Evolutionary conservation across 1,140 invertebrate species (phyloP).

Genomic region (Fragariocoptes setiger): DNA sequence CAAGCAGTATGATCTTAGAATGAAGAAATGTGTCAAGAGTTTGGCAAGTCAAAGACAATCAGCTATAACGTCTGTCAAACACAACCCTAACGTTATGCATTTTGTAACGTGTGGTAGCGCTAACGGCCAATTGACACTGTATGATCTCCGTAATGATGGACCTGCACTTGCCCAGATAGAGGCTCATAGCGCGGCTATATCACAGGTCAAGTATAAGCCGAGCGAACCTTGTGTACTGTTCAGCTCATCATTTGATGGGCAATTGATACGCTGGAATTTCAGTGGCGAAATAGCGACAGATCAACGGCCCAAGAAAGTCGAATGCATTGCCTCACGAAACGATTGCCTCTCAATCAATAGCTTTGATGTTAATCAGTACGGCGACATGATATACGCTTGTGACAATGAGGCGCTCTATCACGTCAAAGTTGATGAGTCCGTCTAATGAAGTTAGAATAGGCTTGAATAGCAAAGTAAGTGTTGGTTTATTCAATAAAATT

Average conservation of each 20-base stretch:
- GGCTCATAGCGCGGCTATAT: constrained; percentile 4
- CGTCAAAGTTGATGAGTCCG: too few relatives aligned
- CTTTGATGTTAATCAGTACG: constrained; percentile 4
- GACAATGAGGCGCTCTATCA: constrained; percentile 8
- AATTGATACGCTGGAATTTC: constrained; percentile 8
- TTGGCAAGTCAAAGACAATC: constrained; percentile 2
- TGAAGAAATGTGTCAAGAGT: background rate
- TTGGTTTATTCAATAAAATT: too few relatives aligned
- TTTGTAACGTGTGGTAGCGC: constrained; percentile 8
- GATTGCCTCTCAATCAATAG: constrained; percentile 3
- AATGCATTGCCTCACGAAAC: constrained; percentile 3
- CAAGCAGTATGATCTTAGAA: constrained; percentile 5
- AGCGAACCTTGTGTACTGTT: constrained; percentile 3
- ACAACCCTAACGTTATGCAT: constrained; percentile 3
- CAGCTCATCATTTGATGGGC: constrained; percentile 3
- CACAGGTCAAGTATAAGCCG: background rate
- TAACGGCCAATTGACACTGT: constrained; percentile 1
- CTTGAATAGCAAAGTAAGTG: too few relatives aligned
- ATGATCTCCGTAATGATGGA: constrained; percentile 5
- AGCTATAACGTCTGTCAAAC: constrained; percentile 3
- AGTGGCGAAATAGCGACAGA: background rate
- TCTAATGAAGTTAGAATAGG: too few relatives aligned
- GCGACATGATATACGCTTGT: constrained; percentile 4
- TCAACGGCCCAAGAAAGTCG: constrained; percentile 2
- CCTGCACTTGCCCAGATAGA: background rate